Base-by-base conservation (phyloP, 2,797 vertebrate genomes). In the Tadarida brasiliensis region DNA sequence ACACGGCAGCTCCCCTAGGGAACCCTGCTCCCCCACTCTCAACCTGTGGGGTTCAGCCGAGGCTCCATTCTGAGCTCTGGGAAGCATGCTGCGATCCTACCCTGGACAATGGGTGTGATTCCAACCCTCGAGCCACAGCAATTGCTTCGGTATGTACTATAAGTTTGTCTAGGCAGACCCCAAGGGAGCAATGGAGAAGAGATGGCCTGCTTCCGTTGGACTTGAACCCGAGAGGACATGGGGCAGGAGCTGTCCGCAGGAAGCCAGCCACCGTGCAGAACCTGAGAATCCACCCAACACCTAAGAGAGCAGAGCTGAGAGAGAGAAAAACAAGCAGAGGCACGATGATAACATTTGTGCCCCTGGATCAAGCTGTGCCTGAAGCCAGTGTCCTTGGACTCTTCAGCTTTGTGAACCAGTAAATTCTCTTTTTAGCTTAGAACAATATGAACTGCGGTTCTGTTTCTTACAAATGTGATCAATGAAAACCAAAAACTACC, bases 81-180 rank as follows among this genome's bases (percentile, higher is more conserved):
- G 12, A 28, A 20, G 49, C 56, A 71, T 26, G 7, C 3, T n/a
- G n/a, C 3, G 28, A 28, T 35, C 15, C 26, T 54, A 5, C 77
- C 35, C n/a, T 70, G 51, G 44, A 30, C 0, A 2, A 24, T 0
- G 16, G 24, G 12, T 15, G 0, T 3, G 14, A 11, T 16, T 73
- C 49, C 22, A 26, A 14, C 56, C 74, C 22, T 83, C 14, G 1
- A 10, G 61, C 44, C 63, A 94, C 49, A 61, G 1, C 7, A n/a
- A 68, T 1, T 3, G 19, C 47, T 33, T 44, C 83, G 39, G 3
- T 8, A 14, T 19, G 15, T 24, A 47, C 30, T 16, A 28, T 30
- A 35, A 4, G 7, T 6, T 22, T 57, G 49, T 90, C 63, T 63
- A 30, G 33, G 26, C 39, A 44, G 49, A 94, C 3, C 9, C 51